These are phyloP conservation scores for Perca fluviatilis DNA, from an alignment of 2,113 vertebrate genomes.

Conservation along the genomic window DNA sequence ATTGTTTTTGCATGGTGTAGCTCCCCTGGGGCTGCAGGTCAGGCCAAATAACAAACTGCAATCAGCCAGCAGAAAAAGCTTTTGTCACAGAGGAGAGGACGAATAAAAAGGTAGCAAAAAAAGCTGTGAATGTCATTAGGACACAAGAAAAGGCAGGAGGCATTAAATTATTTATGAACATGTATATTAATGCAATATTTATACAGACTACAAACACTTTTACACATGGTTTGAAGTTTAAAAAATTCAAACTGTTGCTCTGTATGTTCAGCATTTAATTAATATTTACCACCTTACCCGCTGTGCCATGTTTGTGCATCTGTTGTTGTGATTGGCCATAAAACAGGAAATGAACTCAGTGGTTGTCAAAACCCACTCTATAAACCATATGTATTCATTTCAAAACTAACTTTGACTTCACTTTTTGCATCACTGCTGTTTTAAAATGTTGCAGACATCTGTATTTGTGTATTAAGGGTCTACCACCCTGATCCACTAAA, in stretches of 20 bases:
- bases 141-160: neutral
- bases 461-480: neutral
- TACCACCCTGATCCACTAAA: neutral
- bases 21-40: conserved; percentile 4
- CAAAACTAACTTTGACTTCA: neutral
- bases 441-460: neutral
- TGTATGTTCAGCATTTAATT: conserved; percentile 12
- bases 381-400: neutral
- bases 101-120: neutral
- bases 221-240: neutral
- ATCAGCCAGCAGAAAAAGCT: neutral
- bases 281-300: neutral
- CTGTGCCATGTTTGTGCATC: neutral
- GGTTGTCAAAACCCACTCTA: neutral
- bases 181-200: neutral
- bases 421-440: neutral
- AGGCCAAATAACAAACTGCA: neutral
- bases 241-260: neutral
- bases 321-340: conserved; percentile 38
- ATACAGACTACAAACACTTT: neutral
- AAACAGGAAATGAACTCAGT: conserved; percentile 53
- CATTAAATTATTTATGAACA: neutral
- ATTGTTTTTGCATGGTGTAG: conserved; percentile 9
- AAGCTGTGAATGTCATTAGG: neutral
- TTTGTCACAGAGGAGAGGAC: neutral